Evolutionary conservation across 2,113 vertebrate species (phyloP).

Genomic region (Muntiacus muntjak): DNA sequence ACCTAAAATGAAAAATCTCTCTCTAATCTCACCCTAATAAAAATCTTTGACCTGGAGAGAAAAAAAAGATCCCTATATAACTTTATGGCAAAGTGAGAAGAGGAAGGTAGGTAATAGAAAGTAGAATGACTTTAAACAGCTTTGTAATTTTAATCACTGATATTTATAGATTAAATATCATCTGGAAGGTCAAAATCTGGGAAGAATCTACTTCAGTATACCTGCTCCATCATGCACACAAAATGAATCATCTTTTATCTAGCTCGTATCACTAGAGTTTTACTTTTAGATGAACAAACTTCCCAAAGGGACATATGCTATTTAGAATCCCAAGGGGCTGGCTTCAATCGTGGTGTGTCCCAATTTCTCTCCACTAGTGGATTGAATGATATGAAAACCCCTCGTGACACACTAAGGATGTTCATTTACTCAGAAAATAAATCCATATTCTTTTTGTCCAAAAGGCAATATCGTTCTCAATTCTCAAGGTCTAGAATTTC

Average conservation of each 20-base stretch:
- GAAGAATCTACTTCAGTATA: neutral
- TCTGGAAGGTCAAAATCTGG: neutral
- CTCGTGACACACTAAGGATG: neutral
- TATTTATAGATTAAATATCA: neutral
- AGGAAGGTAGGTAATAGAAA: neutral
- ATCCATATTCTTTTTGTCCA: neutral
- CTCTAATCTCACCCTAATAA: slow-evolving; percentile 51
- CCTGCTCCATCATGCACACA: neutral
- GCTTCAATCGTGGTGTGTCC: neutral
- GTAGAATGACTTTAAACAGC: neutral
- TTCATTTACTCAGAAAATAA: slow-evolving; percentile 10
- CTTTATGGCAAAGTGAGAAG: neutral
- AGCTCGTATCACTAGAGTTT: neutral
- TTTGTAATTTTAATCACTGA: neutral
- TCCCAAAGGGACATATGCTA: neutral
- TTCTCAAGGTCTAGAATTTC: neutral
- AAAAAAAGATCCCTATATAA: neutral
- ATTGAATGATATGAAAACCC: neutral
- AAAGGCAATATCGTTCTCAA: neutral
- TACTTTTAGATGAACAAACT: neutral
- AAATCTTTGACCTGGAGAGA: slow-evolving; percentile 55
- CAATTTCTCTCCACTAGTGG: neutral
- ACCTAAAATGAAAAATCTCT: slow-evolving; percentile 72
- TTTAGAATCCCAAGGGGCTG: neutral
- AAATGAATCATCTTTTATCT: neutral